These are phyloP conservation scores for Cataglyphis cursor DNA, from an alignment of 2,888 invertebrate genomes.

Conservation along the genomic window DNA sequence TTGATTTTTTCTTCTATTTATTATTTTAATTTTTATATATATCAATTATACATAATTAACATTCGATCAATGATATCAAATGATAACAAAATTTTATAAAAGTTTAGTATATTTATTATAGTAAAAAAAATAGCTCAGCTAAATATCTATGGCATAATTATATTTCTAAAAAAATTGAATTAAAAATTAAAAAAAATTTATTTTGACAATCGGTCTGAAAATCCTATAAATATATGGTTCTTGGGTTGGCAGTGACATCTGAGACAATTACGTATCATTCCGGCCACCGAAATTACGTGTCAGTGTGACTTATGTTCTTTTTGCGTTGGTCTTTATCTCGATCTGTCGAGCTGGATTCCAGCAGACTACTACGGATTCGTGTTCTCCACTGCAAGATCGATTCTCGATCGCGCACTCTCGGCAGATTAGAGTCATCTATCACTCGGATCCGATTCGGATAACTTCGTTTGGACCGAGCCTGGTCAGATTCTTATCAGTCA, in stretches of 20 bases:
- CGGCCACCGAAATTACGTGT: slow-evolving; percentile 46
- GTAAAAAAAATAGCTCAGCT: background rate
- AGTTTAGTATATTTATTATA: background rate
- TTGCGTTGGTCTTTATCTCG: slow-evolving; percentile 50
- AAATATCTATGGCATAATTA: background rate
- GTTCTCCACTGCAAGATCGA: slow-evolving; percentile 53
- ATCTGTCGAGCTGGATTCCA: slow-evolving; percentile 40
- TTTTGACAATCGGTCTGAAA: slow-evolving; percentile 1
- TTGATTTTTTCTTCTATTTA: slow-evolving; percentile 1
- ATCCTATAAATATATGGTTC: slow-evolving; percentile 7
- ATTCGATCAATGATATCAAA: background rate
- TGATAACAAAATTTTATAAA: background rate
- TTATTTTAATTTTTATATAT: background rate
- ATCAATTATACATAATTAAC: background rate
- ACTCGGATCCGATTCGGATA: slow-evolving; percentile 82
- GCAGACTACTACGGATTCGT: slow-evolving; percentile 41
- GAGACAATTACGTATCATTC: slow-evolving; percentile 52
- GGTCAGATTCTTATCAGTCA: slow-evolving; percentile 79
- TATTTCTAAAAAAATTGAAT: background rate
- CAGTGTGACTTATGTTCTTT: slow-evolving; percentile 55
- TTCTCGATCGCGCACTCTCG: slow-evolving; percentile 62
- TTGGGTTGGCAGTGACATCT: slow-evolving; percentile 11
- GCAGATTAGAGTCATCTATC: slow-evolving; percentile 83
- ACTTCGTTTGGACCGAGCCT: slow-evolving; percentile 70
- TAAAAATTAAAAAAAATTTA: background rate